A percentile compares a stretch with the other conserved stretches of the same genome.
phyloP scores from a whole-genome alignment of 2,797 vertebrate genomes.

The Acanthurus tractus region DNA sequence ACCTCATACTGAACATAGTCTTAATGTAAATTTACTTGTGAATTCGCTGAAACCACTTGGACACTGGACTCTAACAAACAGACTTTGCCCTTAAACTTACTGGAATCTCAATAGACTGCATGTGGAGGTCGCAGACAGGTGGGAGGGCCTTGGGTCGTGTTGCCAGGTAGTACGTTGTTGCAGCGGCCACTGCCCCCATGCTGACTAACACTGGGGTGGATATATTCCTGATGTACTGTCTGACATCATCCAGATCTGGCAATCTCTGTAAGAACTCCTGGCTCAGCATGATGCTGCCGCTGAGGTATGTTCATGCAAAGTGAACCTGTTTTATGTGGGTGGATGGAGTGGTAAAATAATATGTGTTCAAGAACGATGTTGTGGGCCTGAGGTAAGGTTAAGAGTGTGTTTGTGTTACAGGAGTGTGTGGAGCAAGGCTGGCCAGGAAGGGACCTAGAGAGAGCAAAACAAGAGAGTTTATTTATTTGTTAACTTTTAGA shows the following conservation, averaged over 20 bases:
- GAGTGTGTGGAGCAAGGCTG: constrained; percentile 20
- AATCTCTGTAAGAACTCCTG: constrained; percentile 89
- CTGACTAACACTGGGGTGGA: constrained; percentile 90
- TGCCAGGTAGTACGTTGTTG: constrained; percentile 92
- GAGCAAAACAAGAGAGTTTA: constrained; percentile 11
- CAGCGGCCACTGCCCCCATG: constrained; percentile 89
- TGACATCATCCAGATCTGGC: constrained; percentile 89
- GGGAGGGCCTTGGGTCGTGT: constrained; percentile 90
- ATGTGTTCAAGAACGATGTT: neutral
- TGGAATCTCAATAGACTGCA: constrained; percentile 92
- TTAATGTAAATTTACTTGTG: neutral
- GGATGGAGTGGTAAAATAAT: neutral
- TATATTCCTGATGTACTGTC: constrained; percentile 87
- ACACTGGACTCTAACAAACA: neutral
- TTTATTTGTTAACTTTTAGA: neutral
- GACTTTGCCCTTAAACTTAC: constrained; percentile 75
- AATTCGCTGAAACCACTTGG: too few species aligned
- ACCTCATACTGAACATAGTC: neutral
- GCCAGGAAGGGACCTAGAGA: constrained; percentile 40
- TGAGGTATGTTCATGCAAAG: neutral
- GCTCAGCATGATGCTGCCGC: constrained; percentile 85
- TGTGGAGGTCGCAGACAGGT: constrained; percentile 87
- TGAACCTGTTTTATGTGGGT: neutral
- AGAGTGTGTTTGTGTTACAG: constrained; percentile 6
- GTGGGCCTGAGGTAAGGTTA: neutral